phyloP scores from a whole-genome alignment of 2,888 invertebrate species.

The Cataglyphis livida region DNA sequence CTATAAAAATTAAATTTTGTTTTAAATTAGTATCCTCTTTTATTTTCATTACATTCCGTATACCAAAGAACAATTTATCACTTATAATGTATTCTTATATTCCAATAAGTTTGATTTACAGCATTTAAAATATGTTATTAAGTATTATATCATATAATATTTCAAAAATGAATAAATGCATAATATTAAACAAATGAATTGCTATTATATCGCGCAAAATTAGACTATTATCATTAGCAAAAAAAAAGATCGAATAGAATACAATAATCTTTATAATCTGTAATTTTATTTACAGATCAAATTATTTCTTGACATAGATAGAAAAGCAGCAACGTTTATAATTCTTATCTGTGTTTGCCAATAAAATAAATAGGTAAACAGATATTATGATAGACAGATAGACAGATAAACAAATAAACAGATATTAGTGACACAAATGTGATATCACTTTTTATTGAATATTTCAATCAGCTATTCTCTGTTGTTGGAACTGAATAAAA shows the following conservation, averaged over 20 bases:
- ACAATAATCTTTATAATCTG: background rate
- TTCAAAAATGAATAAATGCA: background rate
- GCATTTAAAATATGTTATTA: background rate
- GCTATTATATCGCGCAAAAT: background rate
- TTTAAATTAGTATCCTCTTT: background rate
- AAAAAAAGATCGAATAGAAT: background rate
- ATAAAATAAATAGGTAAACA: constrained; percentile 14
- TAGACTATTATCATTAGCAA: background rate
- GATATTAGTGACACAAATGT: constrained; percentile 14
- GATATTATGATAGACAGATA: background rate
- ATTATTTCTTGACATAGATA: background rate
- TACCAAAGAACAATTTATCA: background rate
- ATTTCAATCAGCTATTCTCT: background rate
- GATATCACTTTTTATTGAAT: background rate
- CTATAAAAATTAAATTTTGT: background rate
- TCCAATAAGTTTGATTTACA: background rate
- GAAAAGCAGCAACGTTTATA: background rate
- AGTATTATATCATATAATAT: background rate
- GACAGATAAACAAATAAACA: background rate
- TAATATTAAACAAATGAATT: background rate
- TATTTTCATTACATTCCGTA: background rate
- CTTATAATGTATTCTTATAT: background rate
- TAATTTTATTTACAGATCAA: background rate
- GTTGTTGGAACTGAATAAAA: background rate
- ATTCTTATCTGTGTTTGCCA: background rate